These are phyloP conservation scores for Zoanthus sociatus DNA, from an alignment of 92 coral and sea anemone species.

Conservation along the genomic window DNA sequence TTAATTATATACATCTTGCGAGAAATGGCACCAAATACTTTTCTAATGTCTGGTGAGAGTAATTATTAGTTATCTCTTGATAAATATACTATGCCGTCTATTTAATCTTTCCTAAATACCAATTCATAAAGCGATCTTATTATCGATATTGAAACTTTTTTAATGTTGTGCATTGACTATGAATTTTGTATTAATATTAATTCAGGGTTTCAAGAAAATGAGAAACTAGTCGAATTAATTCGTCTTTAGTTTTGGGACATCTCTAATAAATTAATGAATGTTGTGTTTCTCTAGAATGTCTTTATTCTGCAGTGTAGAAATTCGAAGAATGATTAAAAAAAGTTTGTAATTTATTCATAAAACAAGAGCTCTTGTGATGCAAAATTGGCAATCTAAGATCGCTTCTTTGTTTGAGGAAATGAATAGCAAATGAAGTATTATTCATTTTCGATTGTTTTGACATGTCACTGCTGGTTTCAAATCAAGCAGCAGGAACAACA, in stretches of 20 bases:
- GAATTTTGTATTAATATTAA: background rate
- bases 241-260: background rate
- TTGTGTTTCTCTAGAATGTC: no score
- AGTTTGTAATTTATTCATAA: background rate
- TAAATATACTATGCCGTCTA: background rate
- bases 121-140: background rate
- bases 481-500: no score
- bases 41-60: background rate
- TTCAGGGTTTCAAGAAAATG: background rate
- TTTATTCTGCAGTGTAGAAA: background rate
- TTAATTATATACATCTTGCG: background rate
- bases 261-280: no score
- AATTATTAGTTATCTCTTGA: background rate
- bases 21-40: background rate
- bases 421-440: background rate
- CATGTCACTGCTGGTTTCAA: background rate
- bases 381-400: background rate
- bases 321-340: background rate
- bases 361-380: background rate
- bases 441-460: slow-evolving; percentile 8
- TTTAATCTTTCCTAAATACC: background rate
- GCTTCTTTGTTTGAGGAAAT: background rate
- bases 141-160: background rate
- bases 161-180: background rate
- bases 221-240: background rate